Evolutionary conservation across 2,888 invertebrate species (phyloP), one percentile per base, ranked within the genome.

Genomic region (Patella ulyssiponensis): DNA sequence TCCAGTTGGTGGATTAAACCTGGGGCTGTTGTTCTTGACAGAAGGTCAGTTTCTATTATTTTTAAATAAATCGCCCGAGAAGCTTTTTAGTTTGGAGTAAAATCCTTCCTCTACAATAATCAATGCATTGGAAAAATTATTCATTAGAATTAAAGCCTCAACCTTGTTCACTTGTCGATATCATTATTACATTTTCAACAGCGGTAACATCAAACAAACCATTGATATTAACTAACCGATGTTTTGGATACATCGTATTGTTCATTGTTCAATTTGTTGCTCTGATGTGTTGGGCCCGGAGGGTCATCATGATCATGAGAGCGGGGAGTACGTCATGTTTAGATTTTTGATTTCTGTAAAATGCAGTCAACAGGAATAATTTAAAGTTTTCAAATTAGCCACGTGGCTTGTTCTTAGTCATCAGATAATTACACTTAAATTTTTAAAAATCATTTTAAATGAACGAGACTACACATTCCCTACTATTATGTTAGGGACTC

Each of bases 101-200:
- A 64, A 64, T 23, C 20, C 64, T 23, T 12, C 64, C 23, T 64
- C 64, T 64, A 64, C 64, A 64, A 64, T 64, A 64, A 64, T 23
- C 64, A 64, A 12, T 64, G 23, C 64, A 64, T 20, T 64, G 64
- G 64, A 64, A 64, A 64, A 64, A 64, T 64, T 64, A 64, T 64
- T 64, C 64, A 64, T 64, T 64, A 20, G 20, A 64, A 23, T 64
- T 20, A 64, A 64, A 23, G 64, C 14, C 15, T 12, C 23, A 23
- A 7, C 64, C 23, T 64, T 64, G 64, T 64, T 64, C 64, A 20
- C 20, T 23, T 64, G 20, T 64, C 23, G 20, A 20, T 64, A 23
- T 64, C 23, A 64, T 64, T 64, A 64, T 64, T 64, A 64, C 64
- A 64, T 64, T 64, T 23, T 23, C 20, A 64, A 23, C 20, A 23